These are phyloP conservation scores for Sandelia bainsii DNA, from an alignment of 2,797 vertebrate species.

Conservation along the genomic window DNA sequence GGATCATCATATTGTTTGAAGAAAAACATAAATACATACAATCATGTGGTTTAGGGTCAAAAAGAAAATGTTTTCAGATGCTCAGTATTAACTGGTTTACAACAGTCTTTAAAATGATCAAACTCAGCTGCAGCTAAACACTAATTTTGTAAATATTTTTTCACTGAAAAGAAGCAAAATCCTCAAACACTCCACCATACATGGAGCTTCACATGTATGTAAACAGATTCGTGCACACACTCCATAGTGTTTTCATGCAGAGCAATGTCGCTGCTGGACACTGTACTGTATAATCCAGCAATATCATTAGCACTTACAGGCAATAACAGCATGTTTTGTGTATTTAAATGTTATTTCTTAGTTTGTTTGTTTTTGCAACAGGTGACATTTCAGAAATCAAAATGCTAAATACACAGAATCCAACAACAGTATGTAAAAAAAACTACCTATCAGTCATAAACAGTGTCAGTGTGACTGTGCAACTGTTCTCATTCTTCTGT, in stretches of 20 bases:
- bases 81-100: constrained; percentile 32
- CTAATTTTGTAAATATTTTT: constrained; percentile 66
- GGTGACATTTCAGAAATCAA: constrained; percentile 43
- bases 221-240: neutral
- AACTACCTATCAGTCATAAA: constrained; percentile 84
- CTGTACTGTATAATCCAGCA: constrained; percentile 57
- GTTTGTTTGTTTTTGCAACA: constrained; percentile 20
- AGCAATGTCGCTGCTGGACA: constrained; percentile 50
- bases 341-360: constrained; percentile 54
- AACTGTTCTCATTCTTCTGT: constrained; percentile 53
- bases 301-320: constrained; percentile 67
- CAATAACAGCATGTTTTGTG: constrained; percentile 65
- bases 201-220: constrained; percentile 28
- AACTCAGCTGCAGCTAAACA: constrained; percentile 43
- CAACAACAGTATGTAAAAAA: constrained; percentile 87
- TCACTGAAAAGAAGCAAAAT: constrained; percentile 35
- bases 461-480: constrained; percentile 55
- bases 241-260: constrained; percentile 2
- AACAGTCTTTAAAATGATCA: constrained; percentile 25
- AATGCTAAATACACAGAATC: constrained; percentile 74
- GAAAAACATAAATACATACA: constrained; percentile 16
- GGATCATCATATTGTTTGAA: constrained; percentile 33
- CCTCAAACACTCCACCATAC: constrained; percentile 47
- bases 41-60: constrained; percentile 17
- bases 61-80: constrained; percentile 9